These are phyloP conservation scores for Oreohelix idahoensis DNA, from an alignment of 1,140 invertebrate species.

Conservation along the genomic window DNA sequence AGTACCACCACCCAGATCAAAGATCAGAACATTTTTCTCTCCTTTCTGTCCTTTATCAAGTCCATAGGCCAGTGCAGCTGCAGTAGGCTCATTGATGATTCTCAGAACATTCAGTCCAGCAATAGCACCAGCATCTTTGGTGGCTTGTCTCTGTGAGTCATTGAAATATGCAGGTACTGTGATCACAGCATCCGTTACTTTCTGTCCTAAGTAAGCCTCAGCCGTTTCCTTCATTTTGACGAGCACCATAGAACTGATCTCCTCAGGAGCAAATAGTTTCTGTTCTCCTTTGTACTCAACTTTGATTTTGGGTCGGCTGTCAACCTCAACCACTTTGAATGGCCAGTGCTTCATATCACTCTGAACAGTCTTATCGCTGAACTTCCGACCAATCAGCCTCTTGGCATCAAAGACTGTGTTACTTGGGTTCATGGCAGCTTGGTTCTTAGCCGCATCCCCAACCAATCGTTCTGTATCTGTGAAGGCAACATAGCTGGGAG, in stretches of 20 bases:
- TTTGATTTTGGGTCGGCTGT: slow-evolving; percentile 81
- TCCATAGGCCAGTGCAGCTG: slow-evolving; percentile 75
- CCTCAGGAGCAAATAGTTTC: slow-evolving; percentile 91
- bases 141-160: slow-evolving; percentile 72
- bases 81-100: slow-evolving; percentile 76
- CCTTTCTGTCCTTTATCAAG: slow-evolving; percentile 75
- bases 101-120: slow-evolving; percentile 76
- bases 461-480: slow-evolving; percentile 76
- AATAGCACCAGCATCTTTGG: slow-evolving; percentile 52
- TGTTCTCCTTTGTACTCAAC: slow-evolving; percentile 88
- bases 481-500: slow-evolving; percentile 97
- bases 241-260: slow-evolving; percentile 89
- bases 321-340: slow-evolving; percentile 76
- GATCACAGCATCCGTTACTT: slow-evolving; percentile 71
- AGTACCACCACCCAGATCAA: slow-evolving; percentile 18
- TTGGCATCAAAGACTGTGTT: slow-evolving; percentile 92
- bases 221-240: slow-evolving; percentile 92
- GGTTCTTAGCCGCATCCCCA: slow-evolving; percentile 83
- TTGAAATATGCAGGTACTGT: slow-evolving; percentile 75
- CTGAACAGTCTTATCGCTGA: slow-evolving; percentile 90
- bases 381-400: slow-evolving; percentile 93
- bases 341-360: slow-evolving; percentile 94
- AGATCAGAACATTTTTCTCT: slow-evolving; percentile 55
- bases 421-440: slow-evolving; percentile 87
- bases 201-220: slow-evolving; percentile 88